Conservation (phyloP, 2,113 vertebrate species). For the Mesocricetus auratus region DNA sequence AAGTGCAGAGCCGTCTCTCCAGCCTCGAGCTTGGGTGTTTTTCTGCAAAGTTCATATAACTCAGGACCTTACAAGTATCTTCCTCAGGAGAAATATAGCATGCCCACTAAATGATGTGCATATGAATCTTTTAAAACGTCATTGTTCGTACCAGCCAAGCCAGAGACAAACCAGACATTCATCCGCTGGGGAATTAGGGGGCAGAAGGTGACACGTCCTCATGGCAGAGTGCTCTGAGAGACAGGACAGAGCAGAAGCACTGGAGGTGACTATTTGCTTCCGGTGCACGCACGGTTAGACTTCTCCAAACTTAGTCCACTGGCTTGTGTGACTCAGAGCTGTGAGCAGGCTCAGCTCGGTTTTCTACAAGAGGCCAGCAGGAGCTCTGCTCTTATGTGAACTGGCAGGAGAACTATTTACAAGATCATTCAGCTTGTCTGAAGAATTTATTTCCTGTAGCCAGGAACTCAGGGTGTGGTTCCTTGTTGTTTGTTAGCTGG, state of each 20-base stretch:
- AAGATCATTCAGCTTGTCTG: neutral
- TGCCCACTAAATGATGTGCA: neutral
- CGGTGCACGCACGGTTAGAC: neutral
- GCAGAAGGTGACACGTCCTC: neutral
- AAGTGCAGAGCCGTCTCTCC: neutral
- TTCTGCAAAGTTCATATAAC: neutral
- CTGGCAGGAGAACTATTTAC: neutral
- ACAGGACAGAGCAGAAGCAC: neutral
- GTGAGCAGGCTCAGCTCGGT: neutral
- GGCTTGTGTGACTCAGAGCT: neutral
- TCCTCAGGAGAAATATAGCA: slow-evolving; percentile 30
- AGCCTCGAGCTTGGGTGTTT: neutral
- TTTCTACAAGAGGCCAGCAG: neutral
- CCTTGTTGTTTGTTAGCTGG: neutral
- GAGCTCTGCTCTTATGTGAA: neutral
- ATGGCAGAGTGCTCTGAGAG: neutral
- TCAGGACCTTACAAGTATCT: neutral
- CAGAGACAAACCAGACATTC: neutral
- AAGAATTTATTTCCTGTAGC: neutral
- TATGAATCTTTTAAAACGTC: neutral
- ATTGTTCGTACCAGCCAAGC: neutral
- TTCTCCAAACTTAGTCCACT: neutral
- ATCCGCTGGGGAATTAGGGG: neutral
- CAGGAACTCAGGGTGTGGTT: neutral
- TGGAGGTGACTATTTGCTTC: neutral